Conservation (phyloP, 37 sponge, comb jelly and placozoan species). For the Bolinopsis microptera region DNA sequence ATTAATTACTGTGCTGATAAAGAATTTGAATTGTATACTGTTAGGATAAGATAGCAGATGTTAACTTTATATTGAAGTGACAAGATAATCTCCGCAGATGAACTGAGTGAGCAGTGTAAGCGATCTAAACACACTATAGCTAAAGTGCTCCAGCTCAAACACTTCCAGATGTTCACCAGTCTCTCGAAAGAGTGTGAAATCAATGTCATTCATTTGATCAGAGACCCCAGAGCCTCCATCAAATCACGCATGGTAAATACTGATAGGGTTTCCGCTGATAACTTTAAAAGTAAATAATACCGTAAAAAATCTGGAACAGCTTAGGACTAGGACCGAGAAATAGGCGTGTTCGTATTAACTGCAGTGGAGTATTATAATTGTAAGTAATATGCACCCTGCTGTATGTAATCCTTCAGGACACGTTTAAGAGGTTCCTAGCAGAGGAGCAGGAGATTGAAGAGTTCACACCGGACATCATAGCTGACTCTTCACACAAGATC, state of each 20-base stretch:
- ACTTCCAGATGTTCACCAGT: not conserved
- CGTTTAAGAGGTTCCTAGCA: not conserved
- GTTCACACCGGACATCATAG: not conserved
- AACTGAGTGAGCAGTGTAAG: not conserved
- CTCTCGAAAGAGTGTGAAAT: not conserved
- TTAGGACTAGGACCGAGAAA: not conserved
- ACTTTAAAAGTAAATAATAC: too few species aligned
- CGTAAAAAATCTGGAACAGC: not conserved
- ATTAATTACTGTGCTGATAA: too few species aligned
- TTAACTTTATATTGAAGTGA: too few species aligned
- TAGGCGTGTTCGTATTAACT: not conserved
- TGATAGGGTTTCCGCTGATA: too few species aligned
- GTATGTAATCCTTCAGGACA: not conserved
- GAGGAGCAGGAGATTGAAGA: not conserved
- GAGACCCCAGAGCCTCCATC: constrained; percentile 13
- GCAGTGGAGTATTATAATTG: not conserved
- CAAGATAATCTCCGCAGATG: not conserved
- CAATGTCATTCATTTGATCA: not conserved
- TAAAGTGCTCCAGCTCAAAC: not conserved
- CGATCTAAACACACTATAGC: not conserved
- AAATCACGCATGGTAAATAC: constrained; percentile 6
- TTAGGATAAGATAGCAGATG: too few species aligned
- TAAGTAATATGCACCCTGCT: not conserved
- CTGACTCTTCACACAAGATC: not conserved
- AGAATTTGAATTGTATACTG: too few species aligned